Evolutionary conservation across 2,113 vertebrate genomes (phyloP).

Genomic region (Leucopsar rothschildi): DNA sequence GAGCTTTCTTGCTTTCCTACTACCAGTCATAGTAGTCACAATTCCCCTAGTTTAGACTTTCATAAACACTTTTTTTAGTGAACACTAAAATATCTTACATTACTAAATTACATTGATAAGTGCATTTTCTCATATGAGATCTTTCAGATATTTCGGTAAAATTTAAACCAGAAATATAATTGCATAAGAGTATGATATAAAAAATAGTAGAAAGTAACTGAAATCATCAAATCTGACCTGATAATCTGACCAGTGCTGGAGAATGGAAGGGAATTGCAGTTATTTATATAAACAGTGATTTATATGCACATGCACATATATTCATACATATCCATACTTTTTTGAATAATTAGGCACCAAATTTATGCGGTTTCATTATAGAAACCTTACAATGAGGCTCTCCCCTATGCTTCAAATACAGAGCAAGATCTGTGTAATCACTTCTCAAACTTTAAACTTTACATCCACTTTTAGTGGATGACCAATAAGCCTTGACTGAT

Average conservation of each 20-base stretch:
- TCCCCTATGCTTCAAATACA: background rate
- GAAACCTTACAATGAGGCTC: background rate
- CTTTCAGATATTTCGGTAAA: background rate
- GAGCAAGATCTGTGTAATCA: background rate
- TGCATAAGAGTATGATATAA: background rate
- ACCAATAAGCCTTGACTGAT: slow-evolving; percentile 10
- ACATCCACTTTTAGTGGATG: background rate
- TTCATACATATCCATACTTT: background rate
- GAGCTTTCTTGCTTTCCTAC: background rate
- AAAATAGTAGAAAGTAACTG: background rate
- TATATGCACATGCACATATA: background rate
- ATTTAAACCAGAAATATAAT: background rate
- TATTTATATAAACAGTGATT: background rate
- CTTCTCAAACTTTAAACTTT: background rate
- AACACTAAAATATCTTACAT: background rate
- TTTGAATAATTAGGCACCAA: background rate
- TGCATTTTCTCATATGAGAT: background rate
- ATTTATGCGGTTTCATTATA: background rate
- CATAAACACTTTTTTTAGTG: background rate
- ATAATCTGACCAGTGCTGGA: background rate
- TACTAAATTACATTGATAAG: background rate
- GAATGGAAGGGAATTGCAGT: background rate
- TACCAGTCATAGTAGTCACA: background rate
- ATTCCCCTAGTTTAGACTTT: background rate
- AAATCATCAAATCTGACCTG: background rate